A percentile compares a stretch with the other conserved stretches of the same genome.
Conservation (phyloP, 2,113 vertebrate genomes). For the Eulemur rufifrons region DNA sequence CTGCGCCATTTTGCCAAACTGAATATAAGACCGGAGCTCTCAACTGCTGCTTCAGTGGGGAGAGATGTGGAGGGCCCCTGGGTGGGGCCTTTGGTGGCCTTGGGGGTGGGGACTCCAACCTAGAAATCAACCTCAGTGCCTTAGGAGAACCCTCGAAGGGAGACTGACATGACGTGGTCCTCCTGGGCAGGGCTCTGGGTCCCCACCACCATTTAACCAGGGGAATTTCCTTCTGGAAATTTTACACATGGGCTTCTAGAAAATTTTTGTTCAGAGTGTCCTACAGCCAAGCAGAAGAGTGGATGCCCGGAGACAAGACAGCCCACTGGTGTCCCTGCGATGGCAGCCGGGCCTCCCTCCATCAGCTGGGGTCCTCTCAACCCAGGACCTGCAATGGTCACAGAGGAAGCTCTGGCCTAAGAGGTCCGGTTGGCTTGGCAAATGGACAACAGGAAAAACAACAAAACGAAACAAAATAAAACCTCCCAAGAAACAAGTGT, state of each 20-base stretch:
- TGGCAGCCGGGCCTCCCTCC: rapidly evolving
- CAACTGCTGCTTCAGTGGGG: rapidly evolving
- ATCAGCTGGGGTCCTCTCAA: background rate
- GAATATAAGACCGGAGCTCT: rapidly evolving
- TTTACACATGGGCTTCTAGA: background rate
- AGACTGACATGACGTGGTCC: background rate
- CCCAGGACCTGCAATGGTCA: background rate
- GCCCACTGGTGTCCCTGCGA: background rate
- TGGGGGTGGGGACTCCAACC: background rate
- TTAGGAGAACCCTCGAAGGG: background rate
- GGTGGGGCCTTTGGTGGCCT: background rate
- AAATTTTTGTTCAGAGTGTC: background rate
- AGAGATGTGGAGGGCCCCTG: background rate
- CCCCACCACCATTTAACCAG: background rate
- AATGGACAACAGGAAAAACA: background rate
- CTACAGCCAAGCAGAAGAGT: background rate
- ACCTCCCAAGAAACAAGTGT: background rate
- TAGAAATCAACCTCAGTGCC: background rate
- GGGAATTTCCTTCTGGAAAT: background rate
- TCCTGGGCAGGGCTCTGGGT: background rate
- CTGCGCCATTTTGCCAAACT: background rate
- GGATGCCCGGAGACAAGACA: background rate
- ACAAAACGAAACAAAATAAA: background rate
- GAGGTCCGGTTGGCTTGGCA: background rate
- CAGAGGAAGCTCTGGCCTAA: background rate